Percentiles rank a stretch among this genome's conserved stretches.
Evolutionary conservation across 2,797 vertebrate species (phyloP).

Genomic region (Meda fulgida): DNA sequence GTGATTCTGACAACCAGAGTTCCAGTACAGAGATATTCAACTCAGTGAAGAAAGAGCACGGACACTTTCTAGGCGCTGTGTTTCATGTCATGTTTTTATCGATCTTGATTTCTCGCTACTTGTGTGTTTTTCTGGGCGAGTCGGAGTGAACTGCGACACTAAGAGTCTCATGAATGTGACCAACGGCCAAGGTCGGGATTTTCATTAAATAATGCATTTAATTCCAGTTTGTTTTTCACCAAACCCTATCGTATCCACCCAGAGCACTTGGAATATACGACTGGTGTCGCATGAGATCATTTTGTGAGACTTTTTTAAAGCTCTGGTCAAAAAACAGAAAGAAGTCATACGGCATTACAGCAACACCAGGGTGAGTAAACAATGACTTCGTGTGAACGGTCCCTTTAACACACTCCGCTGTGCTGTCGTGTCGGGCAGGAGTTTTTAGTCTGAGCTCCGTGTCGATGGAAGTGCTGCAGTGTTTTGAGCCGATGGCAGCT

Average conservation of each 20-base stretch:
- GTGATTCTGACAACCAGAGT: no score
- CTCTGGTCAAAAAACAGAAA: background rate
- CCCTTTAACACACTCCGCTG: background rate
- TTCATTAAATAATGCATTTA: no score
- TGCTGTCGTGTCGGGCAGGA: constrained; percentile 5
- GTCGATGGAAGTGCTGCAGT: constrained; percentile 15
- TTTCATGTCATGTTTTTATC: no score
- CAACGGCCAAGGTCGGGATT: no score
- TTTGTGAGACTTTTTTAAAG: background rate
- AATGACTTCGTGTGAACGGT: background rate
- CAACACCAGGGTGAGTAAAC: background rate
- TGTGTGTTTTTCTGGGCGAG: no score
- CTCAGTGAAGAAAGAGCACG: no score
- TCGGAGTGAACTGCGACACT: no score
- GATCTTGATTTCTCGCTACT: no score
- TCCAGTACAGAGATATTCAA: no score
- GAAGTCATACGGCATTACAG: background rate
- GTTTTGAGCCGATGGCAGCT: constrained; percentile 28
- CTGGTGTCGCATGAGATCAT: background rate
- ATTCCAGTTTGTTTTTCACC: background rate
- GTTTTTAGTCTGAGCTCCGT: constrained; percentile 41
- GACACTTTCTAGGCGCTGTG: no score
- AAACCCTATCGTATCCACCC: background rate
- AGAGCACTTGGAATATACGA: background rate
- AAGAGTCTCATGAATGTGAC: no score